Evolutionary conservation across 2,888 invertebrate genomes (phyloP).

Genomic region (Tipula helvola): DNA sequence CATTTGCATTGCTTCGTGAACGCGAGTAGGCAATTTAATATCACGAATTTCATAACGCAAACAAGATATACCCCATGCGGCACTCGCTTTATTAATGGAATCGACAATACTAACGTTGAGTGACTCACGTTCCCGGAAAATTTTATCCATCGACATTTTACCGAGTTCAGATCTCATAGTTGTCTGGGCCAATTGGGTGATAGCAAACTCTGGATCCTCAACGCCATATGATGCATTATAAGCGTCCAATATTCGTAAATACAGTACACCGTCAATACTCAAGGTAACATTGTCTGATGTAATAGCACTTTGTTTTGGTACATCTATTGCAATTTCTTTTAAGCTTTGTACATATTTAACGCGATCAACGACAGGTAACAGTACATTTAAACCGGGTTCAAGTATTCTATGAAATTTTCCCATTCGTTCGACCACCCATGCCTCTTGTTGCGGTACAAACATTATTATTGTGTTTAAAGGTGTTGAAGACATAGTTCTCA

Average conservation of each 20-base stretch:
- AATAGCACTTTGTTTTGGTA: constrained; percentile 97
- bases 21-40: constrained; percentile 61
- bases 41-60: constrained; percentile 88
- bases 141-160: constrained; percentile 91
- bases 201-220: constrained; percentile 98
- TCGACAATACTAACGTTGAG: constrained; percentile 91
- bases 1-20: constrained; percentile 99
- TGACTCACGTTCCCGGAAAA: constrained; percentile 92
- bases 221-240: constrained; percentile 93
- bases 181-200: constrained; percentile 97
- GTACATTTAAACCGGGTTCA: constrained; percentile 86
- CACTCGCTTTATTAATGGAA: constrained; percentile 94
- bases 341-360: constrained; percentile 96
- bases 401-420: constrained; percentile 89
- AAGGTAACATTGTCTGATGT: constrained; percentile 95
- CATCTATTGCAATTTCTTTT: constrained; percentile 98
- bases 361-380: constrained; percentile 82
- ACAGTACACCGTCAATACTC: constrained; percentile 93
- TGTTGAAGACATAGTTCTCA: constrained; percentile 35
- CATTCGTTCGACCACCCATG: constrained; percentile 97
- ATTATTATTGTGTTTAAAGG: constrained; percentile 87
- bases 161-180: constrained; percentile 99
- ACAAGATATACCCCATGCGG: constrained; percentile 96
- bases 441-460: constrained; percentile 99
- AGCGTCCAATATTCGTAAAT: constrained; percentile 85